Evolutionary conservation across 2,888 invertebrate genomes (phyloP).

Genomic region (Dasysyrphus tricinctus): DNA sequence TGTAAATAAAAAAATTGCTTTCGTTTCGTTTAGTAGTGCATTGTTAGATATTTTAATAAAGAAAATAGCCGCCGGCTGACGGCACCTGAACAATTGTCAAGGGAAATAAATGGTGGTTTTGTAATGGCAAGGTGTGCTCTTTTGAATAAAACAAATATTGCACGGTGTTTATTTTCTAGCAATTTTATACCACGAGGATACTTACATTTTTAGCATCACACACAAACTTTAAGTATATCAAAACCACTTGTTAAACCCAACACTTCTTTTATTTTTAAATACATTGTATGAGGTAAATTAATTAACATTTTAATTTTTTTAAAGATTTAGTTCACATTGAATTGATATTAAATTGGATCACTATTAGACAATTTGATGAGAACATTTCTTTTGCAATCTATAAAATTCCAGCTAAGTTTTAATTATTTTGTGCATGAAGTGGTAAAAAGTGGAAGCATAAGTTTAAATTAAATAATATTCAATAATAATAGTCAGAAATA

Average conservation of each 20-base stretch:
- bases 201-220: too few species aligned
- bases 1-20: not conserved
- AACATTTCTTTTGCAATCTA: slow-evolving; percentile 9
- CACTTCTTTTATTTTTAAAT: not conserved
- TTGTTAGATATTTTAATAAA: not conserved
- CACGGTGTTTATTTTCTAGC: too few species aligned
- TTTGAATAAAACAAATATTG: too few species aligned
- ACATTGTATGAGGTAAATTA: not conserved
- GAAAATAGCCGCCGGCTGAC: not conserved
- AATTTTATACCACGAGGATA: too few species aligned
- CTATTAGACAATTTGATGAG: slow-evolving; percentile 69
- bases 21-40: not conserved
- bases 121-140: too few species aligned
- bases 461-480: not conserved
- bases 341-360: slow-evolving; percentile 59
- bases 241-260: too few species aligned
- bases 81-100: not conserved
- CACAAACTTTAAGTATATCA: too few species aligned
- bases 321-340: slow-evolving; percentile 53
- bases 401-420: not conserved
- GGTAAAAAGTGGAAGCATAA: not conserved
- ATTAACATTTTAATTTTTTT: not conserved
- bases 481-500: too few species aligned
- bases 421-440: not conserved
- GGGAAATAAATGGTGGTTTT: too few species aligned